Evolutionary conservation across 2,113 vertebrate genomes (phyloP).

Genomic region (Grammomys surdaster): DNA sequence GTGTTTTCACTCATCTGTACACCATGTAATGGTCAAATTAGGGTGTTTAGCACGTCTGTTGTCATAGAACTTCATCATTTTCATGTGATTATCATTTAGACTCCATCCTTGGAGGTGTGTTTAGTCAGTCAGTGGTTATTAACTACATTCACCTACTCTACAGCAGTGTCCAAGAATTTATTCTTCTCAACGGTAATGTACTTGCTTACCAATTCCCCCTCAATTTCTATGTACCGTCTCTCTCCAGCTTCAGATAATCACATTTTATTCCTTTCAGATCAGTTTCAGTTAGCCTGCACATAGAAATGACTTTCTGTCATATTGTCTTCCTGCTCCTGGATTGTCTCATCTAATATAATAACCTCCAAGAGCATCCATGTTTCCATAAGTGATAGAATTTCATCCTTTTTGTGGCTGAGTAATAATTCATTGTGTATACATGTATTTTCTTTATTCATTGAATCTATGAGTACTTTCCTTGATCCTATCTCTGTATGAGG

Average conservation of each 20-base stretch:
- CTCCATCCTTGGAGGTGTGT: neutral
- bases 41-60: neutral
- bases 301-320: neutral
- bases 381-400: neutral
- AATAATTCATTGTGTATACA: neutral
- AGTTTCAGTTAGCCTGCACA: neutral
- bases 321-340: neutral
- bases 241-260: neutral
- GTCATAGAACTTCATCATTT: neutral
- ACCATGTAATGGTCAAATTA: neutral
- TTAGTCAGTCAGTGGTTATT: neutral
- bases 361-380: neutral
- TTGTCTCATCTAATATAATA: neutral
- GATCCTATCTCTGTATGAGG: neutral
- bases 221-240: no score
- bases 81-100: neutral
- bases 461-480: neutral
- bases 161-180: neutral
- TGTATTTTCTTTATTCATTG: neutral
- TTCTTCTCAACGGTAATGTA: neutral
- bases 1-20: neutral
- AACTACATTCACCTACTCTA: neutral
- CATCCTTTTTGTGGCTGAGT: neutral
- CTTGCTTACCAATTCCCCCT: no score
- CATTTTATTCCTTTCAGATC: neutral